Evolutionary conservation across 2,113 vertebrate species (phyloP).

Genomic region (Anhinga rufa): DNA sequence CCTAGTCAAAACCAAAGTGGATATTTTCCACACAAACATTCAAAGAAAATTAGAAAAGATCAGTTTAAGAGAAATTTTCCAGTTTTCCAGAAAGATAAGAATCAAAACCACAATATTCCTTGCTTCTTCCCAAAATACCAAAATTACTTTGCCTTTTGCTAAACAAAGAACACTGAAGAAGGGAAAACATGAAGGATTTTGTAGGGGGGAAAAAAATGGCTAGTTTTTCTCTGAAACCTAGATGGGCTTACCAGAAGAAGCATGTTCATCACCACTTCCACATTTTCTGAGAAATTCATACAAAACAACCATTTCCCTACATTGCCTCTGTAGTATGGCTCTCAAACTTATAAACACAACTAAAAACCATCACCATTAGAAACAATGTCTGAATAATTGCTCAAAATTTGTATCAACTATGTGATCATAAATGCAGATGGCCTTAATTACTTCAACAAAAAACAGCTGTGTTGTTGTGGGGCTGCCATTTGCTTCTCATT

Average conservation of each 20-base stretch:
- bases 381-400: conserved; percentile 35
- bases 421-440: conserved; percentile 39
- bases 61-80: not conserved
- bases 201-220: not conserved
- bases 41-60: not conserved
- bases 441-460: conserved; percentile 61
- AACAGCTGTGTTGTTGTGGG: conserved; percentile 35
- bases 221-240: not conserved
- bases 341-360: conserved; percentile 8
- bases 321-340: not conserved
- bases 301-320: not conserved
- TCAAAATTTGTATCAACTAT: conserved; percentile 42
- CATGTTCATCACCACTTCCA: not conserved
- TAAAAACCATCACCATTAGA: conserved; percentile 4
- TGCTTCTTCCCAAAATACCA: not conserved
- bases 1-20: not conserved
- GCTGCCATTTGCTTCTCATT: conserved; percentile 41
- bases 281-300: not conserved
- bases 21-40: not conserved
- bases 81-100: not conserved
- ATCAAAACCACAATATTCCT: not conserved
- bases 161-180: not conserved
- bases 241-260: not conserved
- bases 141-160: not conserved
- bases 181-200: not conserved